A percentile compares a stretch with the other conserved stretches of the same genome.
Conservation (phyloP, 1,140 invertebrate species). For the Pseudomyrmex gracilis region DNA sequence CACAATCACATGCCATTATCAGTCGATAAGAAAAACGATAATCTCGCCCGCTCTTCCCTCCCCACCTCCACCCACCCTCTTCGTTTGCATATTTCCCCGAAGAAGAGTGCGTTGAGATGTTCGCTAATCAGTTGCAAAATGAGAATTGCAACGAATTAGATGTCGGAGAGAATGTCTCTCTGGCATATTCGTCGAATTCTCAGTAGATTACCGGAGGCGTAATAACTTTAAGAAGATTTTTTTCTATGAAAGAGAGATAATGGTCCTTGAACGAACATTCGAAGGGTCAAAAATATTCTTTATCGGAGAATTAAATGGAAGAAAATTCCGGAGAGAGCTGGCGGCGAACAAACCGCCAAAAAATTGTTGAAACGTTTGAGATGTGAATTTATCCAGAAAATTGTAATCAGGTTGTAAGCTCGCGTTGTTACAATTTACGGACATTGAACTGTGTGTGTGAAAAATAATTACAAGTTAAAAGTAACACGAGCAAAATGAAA, state of each 20-base stretch:
- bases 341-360: neutral
- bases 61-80: too few species aligned
- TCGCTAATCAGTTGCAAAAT: constrained; percentile 37
- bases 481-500: neutral
- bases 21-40: constrained; percentile 24
- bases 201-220: constrained; percentile 2
- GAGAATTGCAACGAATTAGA: constrained; percentile 16
- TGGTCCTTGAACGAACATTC: constrained; percentile 3
- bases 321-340: neutral
- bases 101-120: neutral
- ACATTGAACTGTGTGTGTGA: neutral
- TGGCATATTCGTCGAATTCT: neutral
- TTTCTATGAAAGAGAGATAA: constrained; percentile 2
- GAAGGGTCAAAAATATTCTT: constrained; percentile 10
- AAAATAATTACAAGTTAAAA: neutral
- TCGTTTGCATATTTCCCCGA: constrained; percentile 32
- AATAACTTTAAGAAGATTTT: constrained; percentile 32
- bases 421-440: neutral
- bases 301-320: neutral
- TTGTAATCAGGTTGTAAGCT: neutral
- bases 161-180: neutral
- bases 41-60: neutral
- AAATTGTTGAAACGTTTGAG: neutral
- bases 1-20: constrained; percentile 13
- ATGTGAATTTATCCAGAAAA: neutral